phyloP scores from a whole-genome alignment of 2,888 invertebrate species.

The Epirrhoe tristata region DNA sequence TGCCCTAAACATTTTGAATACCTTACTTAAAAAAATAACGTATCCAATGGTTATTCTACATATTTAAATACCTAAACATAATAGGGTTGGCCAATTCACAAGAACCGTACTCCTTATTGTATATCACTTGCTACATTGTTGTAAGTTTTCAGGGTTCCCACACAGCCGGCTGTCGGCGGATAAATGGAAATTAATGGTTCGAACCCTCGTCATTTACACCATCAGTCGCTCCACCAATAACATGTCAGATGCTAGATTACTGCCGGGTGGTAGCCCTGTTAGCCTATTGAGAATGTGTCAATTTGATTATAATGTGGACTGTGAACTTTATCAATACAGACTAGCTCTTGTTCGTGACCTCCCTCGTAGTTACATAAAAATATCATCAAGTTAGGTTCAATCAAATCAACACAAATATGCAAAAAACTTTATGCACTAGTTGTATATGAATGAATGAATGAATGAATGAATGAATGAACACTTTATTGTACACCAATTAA shows the following conservation, averaged over 20 bases:
- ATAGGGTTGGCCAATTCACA: constrained; percentile 24
- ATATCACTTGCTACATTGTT: constrained; percentile 43
- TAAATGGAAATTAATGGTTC: constrained; percentile 73
- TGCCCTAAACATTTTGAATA: too few species aligned
- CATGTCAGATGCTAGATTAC: constrained; percentile 51
- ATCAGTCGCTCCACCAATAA: constrained; percentile 49
- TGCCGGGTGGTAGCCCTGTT: constrained; percentile 37
- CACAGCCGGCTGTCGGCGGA: constrained; percentile 63
- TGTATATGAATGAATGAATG: too few species aligned
- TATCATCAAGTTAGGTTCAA: too few species aligned
- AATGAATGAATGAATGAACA: too few species aligned
- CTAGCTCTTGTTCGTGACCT: too few species aligned
- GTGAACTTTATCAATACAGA: too few species aligned
- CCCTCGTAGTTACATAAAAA: too few species aligned
- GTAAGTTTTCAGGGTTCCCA: constrained; percentile 52
- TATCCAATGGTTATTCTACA: not conserved
- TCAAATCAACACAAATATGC: too few species aligned
- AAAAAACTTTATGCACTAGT: too few species aligned
- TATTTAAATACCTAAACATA: not conserved
- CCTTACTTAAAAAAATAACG: too few species aligned
- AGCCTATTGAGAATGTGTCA: constrained; percentile 36
- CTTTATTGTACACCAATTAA: too few species aligned
- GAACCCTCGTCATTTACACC: constrained; percentile 50
- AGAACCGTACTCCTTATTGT: constrained; percentile 9
- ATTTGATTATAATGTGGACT: constrained; percentile 22